These are phyloP conservation scores for Pachliopta kotzebuea DNA, from an alignment of 2,888 invertebrate species.

Conservation along the genomic window DNA sequence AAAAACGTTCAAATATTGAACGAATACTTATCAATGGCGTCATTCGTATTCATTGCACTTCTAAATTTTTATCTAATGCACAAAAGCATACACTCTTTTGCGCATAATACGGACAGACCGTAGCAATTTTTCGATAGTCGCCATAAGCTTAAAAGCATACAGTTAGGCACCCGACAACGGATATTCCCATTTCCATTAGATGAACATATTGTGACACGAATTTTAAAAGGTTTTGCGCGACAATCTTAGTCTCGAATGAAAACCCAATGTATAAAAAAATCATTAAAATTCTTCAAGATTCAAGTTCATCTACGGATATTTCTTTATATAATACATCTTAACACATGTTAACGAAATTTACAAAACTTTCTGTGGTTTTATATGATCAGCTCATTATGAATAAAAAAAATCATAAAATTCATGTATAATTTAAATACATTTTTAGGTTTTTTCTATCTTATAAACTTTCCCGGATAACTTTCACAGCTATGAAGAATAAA, in stretches of 20 bases:
- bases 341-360: too few relatives aligned
- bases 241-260: background rate
- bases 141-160: slow-evolving; percentile 8
- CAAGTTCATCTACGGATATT: background rate
- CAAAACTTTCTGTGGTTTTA: too few relatives aligned
- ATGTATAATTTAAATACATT: background rate
- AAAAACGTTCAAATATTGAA: background rate
- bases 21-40: background rate
- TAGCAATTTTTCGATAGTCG: slow-evolving; percentile 8
- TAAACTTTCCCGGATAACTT: background rate
- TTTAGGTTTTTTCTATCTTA: background rate
- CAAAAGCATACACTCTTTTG: background rate
- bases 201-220: slow-evolving; percentile 9
- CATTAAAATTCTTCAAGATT: background rate
- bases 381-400: too few relatives aligned
- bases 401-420: too few relatives aligned
- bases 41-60: background rate
- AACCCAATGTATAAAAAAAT: background rate
- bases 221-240: slow-evolving; percentile 2
- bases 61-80: slow-evolving; percentile 1
- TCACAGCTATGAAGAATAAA: background rate
- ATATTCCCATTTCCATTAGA: slow-evolving; percentile 3
- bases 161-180: background rate
- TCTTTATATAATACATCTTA: background rate
- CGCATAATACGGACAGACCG: background rate